phyloP scores from a whole-genome alignment of 2,113 vertebrate genomes.

The Mandrillus leucophaeus region DNA sequence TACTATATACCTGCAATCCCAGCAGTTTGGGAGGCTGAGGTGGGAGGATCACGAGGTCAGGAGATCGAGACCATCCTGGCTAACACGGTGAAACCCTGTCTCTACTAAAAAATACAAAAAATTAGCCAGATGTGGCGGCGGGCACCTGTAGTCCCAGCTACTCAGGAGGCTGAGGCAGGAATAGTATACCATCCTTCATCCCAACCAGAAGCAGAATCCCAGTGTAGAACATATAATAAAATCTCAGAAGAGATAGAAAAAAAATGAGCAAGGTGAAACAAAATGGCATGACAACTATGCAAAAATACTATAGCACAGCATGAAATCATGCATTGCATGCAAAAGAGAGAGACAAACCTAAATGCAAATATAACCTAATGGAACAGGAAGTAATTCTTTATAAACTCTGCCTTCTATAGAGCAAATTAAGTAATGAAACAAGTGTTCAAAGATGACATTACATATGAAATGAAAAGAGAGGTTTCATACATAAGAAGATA shows the following conservation, averaged over 20 bases:
- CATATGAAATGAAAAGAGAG: neutral
- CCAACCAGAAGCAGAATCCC: neutral
- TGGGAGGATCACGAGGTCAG: no score
- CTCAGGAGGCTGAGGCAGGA: neutral
- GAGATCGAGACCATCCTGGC: no score
- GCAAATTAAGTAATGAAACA: neutral
- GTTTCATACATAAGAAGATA: neutral
- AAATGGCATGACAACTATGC: neutral
- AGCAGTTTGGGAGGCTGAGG: no score
- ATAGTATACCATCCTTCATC: neutral
- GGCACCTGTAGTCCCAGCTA: no score
- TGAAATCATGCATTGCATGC: neutral
- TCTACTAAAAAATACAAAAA: no score
- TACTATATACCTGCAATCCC: no score
- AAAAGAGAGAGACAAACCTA: neutral
- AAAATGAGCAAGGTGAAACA: neutral
- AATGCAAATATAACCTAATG: neutral
- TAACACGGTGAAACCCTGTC: no score
- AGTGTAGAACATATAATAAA: neutral
- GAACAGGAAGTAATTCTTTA: neutral
- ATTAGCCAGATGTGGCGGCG: accelerated
- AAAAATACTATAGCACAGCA: neutral
- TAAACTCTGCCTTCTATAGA: neutral
- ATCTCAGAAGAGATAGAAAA: neutral
- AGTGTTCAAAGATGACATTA: neutral